Evolutionary conservation across 1,140 invertebrate species (phyloP).

Genomic region (Coptotermes formosanus): DNA sequence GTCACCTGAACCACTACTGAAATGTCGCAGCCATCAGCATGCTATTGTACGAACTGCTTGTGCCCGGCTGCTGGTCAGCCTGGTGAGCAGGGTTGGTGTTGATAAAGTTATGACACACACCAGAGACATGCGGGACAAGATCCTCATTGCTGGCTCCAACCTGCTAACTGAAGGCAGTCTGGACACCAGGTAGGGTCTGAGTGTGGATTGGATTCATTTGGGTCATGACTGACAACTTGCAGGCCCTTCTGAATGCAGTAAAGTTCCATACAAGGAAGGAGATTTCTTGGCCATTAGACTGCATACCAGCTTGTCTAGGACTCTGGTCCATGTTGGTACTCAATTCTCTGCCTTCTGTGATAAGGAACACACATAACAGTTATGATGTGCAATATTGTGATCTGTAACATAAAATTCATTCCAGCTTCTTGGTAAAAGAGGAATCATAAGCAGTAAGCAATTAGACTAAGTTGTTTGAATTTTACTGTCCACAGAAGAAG

Average conservation of each 20-base stretch:
- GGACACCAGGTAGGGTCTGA: constrained; percentile 67
- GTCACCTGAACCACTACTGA: not conserved
- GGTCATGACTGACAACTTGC: too few species aligned
- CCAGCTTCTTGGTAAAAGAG: too few species aligned
- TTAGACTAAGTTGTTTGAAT: too few species aligned
- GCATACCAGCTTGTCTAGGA: not conserved
- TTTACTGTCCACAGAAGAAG: too few species aligned
- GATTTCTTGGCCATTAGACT: not conserved
- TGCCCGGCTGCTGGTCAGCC: constrained; percentile 70
- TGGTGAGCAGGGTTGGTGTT: constrained; percentile 69
- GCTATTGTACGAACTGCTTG: constrained; percentile 77
- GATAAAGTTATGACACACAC: constrained; percentile 69
- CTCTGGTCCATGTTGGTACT: too few species aligned
- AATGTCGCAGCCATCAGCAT: constrained; percentile 75
- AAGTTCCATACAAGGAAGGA: constrained; percentile 15
- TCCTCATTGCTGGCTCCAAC: constrained; percentile 76
- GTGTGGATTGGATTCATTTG: too few species aligned
- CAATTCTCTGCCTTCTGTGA: too few species aligned
- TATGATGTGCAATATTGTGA: too few species aligned
- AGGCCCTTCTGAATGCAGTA: constrained; percentile 8
- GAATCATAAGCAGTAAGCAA: too few species aligned
- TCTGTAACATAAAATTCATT: too few species aligned
- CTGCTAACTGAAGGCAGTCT: constrained; percentile 82
- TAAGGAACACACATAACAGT: too few species aligned
- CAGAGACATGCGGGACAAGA: constrained; percentile 74